Base-by-base conservation (phyloP, 2,888 invertebrate genomes). In the Deilephila elpenor region DNA sequence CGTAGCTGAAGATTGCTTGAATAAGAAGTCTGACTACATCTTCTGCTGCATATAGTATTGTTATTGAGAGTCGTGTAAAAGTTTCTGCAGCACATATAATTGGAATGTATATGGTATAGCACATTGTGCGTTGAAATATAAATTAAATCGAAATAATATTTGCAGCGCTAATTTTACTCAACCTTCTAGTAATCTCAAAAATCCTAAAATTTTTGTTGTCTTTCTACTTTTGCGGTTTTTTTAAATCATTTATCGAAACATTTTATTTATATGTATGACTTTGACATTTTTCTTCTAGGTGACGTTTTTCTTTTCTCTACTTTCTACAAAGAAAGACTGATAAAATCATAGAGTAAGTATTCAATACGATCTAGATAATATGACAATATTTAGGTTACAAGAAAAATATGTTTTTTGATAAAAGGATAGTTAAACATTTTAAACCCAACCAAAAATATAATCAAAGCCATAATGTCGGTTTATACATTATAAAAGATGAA, bases 11-110 rank as follows among this genome's bases (percentile, higher is more conserved):
- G 4, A 86, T 60, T 0, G 81, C 79, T n/a, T 83, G 79, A 19
- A 89, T 77, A 0, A 78, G 6, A 62, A 85, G 70, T 17, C 85
- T 82, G 53, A 84, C 56, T 19, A 89, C 53, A 72, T 88, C 86
- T 82, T 89, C 88, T 5, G 81, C 32, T 1, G 85, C 85, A 17
- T 82, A 80, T 5, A 87, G 44, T 7, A 81, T 6, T 1, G 82
- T 82, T 44, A 86, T 73, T 4, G 87, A 59, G 3, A 85, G 32
- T 34, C 88, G 80, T 5, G 82, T 74, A 25, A 84, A 56, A 70
- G 79, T 79, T 74, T 88, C 82, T 4, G 85, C 44, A 5, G 76
- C 75, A 71, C 86, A 88, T 29, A 83, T 70, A 34, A 88, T 74
- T 2, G 89, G 86, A 62, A 84, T 60, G 11, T 74, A 44, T 7